A percentile compares a stretch with the other conserved stretches of the same genome.
Evolutionary conservation across 2,113 vertebrate species (phyloP).

Genomic region (Semicossyphus pulcher): DNA sequence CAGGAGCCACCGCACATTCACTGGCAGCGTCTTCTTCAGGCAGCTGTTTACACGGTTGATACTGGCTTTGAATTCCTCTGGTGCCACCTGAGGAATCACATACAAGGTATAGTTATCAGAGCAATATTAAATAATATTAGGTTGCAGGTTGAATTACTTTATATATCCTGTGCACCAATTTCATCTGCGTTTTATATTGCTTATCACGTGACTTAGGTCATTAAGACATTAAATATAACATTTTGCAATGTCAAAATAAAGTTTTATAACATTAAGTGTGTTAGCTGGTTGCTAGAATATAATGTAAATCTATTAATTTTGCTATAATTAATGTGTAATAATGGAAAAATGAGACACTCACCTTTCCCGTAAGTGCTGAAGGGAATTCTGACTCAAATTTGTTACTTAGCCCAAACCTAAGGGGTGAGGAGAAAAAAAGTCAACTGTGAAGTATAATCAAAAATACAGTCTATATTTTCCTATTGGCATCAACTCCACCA

Average conservation of each 20-base stretch:
- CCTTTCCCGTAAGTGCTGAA: constrained; percentile 98
- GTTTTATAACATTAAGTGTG: no score
- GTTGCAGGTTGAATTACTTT: no score
- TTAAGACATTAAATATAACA: background rate
- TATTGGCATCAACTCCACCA: background rate
- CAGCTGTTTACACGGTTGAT: constrained; percentile 97
- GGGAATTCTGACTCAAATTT: constrained; percentile 99
- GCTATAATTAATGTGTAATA: background rate
- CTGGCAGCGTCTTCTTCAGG: constrained; percentile 96
- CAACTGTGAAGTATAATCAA: background rate
- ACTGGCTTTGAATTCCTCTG: constrained; percentile 98
- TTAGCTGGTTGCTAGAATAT: background rate
- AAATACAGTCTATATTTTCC: background rate
- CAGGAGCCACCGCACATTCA: constrained; percentile 97
- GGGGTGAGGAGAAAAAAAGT: background rate
- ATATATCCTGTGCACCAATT: no score
- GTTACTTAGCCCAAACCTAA: constrained; percentile 98
- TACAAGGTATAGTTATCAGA: background rate
- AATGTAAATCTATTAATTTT: background rate
- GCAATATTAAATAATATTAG: background rate
- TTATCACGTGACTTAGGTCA: background rate
- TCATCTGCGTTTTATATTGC: background rate
- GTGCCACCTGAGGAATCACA: constrained; percentile 88
- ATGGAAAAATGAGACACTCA: constrained; percentile 71
- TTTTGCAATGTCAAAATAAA: background rate